phyloP scores from a whole-genome alignment of 1,140 invertebrate species.

The Tetraneura akinire region DNA sequence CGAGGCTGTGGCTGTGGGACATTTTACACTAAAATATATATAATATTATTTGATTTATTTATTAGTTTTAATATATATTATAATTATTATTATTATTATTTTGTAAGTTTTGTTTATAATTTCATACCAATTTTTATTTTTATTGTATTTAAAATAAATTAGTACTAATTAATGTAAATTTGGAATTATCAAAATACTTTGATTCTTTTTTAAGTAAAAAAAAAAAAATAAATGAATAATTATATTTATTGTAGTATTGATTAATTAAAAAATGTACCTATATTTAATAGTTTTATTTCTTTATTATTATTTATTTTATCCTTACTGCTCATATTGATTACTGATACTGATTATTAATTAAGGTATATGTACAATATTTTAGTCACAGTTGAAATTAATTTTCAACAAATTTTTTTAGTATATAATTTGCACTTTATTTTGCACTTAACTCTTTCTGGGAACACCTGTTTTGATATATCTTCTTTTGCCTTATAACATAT shows the following conservation, averaged over 20 bases:
- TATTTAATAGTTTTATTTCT: conserved; percentile 27
- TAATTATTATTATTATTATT: conserved; percentile 26
- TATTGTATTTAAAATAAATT: conserved; percentile 39
- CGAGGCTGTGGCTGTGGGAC: conserved; percentile 49
- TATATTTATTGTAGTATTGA: conserved; percentile 47
- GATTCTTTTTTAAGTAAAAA: background rate
- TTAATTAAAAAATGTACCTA: conserved; percentile 33
- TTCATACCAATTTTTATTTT: conserved; percentile 17
- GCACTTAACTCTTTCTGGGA: conserved; percentile 40
- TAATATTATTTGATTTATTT: conserved; percentile 27
- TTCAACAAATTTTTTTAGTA: background rate
- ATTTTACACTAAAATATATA: conserved; percentile 31
- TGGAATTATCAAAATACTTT: conserved; percentile 16
- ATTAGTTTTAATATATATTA: conserved; percentile 23
- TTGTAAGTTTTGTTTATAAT: conserved; percentile 28
- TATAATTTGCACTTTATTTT: conserved; percentile 30
- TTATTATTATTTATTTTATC: conserved; percentile 30
- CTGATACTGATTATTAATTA: background rate
- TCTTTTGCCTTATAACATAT: conserved; percentile 17
- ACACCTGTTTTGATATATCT: conserved; percentile 26
- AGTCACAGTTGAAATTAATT: background rate
- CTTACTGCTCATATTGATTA: background rate
- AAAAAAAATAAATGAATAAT: conserved; percentile 16
- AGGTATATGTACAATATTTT: background rate
- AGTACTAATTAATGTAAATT: conserved; percentile 8